Base-by-base conservation (phyloP, 2,113 vertebrate genomes). In the Hippocampus zosterae region DNA sequence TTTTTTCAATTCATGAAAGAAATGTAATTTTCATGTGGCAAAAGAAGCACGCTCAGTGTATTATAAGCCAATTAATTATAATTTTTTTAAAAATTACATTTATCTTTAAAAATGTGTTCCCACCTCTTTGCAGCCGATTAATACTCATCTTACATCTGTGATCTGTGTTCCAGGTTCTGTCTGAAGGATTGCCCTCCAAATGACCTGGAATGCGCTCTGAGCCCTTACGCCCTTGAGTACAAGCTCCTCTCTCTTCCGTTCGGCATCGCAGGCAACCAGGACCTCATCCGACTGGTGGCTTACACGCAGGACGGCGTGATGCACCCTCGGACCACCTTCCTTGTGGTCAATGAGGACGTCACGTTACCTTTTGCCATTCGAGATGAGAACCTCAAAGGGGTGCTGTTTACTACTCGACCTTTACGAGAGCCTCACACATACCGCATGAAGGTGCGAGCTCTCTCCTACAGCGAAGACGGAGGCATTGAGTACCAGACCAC, bases 171-270 rank as follows among this genome's bases (percentile, higher is more conserved):
- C 68, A 99, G 97, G 77, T 98, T 97, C 88, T 99, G 97, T 78
- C 88, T 99, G 79, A 99, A 96, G 82, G 95, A 91, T 84, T 99
- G 97, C 67, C 95, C 92, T 0, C 91, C 93, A 61, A 99, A 98
- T 0, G 95, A 98, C 78, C 65, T 99, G 88, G 96, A 98, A 78
- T 99, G 97, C 29, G 91, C 95, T 1, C 91, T 92, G 71, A 98
- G 95, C 76, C 94, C 94, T 0, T 98, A 96, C 1, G 94, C 96
- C 1, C 89, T 99, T 90, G 96, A 98, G 79, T 99, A 99, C 91
- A 99, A 98, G 81, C 90, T 99, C 55, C 92, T 99, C 55, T 96
- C 97, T 1, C 94, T 99, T 53, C 97, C 97, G 4, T 97, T 94
- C 0, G 97, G 97, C 81, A 98, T 99, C 13, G 93, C 94, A 0